Evolutionary conservation across 2,888 invertebrate species (phyloP).

Genomic region (Scaptomyza parva): DNA sequence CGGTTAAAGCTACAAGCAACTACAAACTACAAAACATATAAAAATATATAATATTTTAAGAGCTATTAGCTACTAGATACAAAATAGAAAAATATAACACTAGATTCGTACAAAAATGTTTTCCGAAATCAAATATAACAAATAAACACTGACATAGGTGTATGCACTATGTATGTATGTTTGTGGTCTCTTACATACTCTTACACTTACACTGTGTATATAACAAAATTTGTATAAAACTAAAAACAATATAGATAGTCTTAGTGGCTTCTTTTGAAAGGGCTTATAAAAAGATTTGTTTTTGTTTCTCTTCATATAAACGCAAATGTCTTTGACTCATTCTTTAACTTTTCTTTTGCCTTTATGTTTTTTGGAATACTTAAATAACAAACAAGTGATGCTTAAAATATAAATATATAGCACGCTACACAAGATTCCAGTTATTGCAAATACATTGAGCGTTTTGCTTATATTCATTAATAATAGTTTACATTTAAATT

Average conservation of each 20-base stretch:
- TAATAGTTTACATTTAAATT: slow-evolving; percentile 30
- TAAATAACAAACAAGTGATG: slow-evolving; percentile 58
- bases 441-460: slow-evolving; percentile 68
- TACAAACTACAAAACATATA: slow-evolving; percentile 80
- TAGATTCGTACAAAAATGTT: slow-evolving; percentile 41
- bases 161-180: too few relatives aligned
- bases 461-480: slow-evolving; percentile 56
- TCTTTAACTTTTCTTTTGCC: slow-evolving; percentile 8
- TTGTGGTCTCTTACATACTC: slow-evolving; percentile 5
- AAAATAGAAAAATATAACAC: slow-evolving; percentile 50
- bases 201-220: slow-evolving; percentile 14
- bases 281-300: slow-evolving; percentile 22
- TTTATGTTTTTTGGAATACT: slow-evolving; percentile 60
- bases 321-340: slow-evolving; percentile 70
- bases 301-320: slow-evolving; percentile 26
- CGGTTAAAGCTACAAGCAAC: slow-evolving; percentile 70
- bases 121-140: slow-evolving; percentile 32
- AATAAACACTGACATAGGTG: slow-evolving; percentile 40
- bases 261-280: slow-evolving; percentile 20
- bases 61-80: slow-evolving; percentile 62
- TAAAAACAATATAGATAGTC: slow-evolving; percentile 36
- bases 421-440: slow-evolving; percentile 71
- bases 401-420: slow-evolving; percentile 62
- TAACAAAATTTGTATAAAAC: slow-evolving; percentile 47
- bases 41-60: slow-evolving; percentile 66